Conservation (phyloP, 2,888 invertebrate species). For the Seira ritae region DNA sequence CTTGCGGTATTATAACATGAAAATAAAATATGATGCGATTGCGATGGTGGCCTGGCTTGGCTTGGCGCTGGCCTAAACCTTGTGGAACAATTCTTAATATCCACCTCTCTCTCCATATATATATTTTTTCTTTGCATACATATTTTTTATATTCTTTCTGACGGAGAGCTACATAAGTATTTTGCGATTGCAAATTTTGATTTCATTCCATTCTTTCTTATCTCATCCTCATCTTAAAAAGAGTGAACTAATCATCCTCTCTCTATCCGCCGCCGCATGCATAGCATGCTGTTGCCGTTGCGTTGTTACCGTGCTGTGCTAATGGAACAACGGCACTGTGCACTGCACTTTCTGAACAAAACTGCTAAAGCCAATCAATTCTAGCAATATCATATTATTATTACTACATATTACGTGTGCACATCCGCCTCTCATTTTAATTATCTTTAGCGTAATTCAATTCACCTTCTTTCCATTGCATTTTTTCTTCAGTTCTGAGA, state of each 20-base stretch:
- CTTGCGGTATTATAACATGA: too few relatives aligned
- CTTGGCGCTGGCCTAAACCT: constrained; percentile 50
- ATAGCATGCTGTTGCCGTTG: too few relatives aligned
- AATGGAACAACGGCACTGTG: too few relatives aligned
- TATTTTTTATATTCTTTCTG: neutral
- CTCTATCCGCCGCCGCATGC: too few relatives aligned
- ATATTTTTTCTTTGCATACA: too few relatives aligned
- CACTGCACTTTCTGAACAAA: neutral
- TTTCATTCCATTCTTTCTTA: neutral
- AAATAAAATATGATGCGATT: too few relatives aligned
- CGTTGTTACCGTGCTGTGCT: too few relatives aligned
- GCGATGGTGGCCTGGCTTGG: too few relatives aligned
- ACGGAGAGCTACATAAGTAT: neutral
- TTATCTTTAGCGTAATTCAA: neutral
- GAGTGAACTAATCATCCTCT: neutral
- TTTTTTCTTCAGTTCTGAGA: neutral
- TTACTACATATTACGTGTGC: neutral
- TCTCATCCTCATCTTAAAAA: neutral
- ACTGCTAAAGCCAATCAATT: too few relatives aligned
- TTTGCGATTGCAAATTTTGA: neutral
- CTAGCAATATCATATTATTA: neutral
- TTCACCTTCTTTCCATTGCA: neutral
- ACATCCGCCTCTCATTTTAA: neutral
- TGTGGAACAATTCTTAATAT: constrained; percentile 28
- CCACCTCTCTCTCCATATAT: neutral